These are phyloP conservation scores for Strix aluco DNA, from an alignment of 2,113 vertebrate genomes.

Conservation along the genomic window DNA sequence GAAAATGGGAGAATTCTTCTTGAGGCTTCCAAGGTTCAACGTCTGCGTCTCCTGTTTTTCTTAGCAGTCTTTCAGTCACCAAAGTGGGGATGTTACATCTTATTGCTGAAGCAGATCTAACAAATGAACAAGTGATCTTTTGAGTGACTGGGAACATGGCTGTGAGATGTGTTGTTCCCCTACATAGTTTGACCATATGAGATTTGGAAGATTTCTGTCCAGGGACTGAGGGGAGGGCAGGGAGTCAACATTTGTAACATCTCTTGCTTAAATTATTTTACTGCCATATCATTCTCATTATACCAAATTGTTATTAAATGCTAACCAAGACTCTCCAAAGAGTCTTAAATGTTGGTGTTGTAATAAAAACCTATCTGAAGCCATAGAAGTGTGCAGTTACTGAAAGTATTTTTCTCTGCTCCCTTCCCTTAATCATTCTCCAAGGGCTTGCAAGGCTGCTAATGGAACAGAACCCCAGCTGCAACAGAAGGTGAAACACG, in stretches of 20 bases:
- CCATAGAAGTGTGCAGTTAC: not conserved
- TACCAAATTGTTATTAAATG: not conserved
- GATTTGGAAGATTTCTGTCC: not conserved
- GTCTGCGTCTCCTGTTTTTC: fast-evolving
- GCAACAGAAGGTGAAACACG: not conserved
- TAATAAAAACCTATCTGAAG: not conserved
- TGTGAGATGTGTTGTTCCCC: not conserved
- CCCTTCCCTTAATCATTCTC: not conserved
- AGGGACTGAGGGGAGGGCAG: not conserved
- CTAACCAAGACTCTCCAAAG: not conserved
- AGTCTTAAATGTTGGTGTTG: not conserved
- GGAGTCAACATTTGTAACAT: not conserved
- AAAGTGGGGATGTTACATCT: not conserved
- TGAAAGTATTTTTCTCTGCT: not conserved
- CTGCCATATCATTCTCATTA: not conserved
- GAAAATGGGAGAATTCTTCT: not conserved
- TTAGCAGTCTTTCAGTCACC: not conserved
- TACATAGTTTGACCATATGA: not conserved
- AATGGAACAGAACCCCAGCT: not conserved
- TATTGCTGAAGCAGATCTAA: not conserved
- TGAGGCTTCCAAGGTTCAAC: not conserved
- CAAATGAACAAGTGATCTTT: not conserved
- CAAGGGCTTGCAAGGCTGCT: not conserved
- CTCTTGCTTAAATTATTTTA: not conserved
- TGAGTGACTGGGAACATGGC: not conserved